Conservation (phyloP, 1,140 invertebrate species). For the Trigoniulus corallinus region DNA sequence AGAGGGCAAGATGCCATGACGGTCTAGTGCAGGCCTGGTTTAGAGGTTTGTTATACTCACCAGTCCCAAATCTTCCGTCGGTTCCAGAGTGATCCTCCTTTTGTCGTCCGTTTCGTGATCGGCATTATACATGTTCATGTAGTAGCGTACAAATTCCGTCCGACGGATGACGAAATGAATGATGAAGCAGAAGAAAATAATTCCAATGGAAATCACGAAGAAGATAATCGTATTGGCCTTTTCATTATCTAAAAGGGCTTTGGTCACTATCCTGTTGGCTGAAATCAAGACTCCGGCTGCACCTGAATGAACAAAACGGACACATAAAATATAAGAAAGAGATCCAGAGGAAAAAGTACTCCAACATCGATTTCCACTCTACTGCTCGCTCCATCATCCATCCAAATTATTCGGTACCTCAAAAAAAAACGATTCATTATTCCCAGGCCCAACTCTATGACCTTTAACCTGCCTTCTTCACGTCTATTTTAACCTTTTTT, state of each 20-base stretch:
- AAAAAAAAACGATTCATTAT: no score
- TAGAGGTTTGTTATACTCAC: no score
- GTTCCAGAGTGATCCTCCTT: constrained; percentile 46
- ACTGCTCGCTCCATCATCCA: no score
- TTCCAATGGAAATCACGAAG: constrained; percentile 55
- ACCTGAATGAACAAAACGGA: constrained; percentile 34
- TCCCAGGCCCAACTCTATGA: no score
- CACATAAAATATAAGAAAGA: no score
- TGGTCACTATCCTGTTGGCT: constrained; percentile 62
- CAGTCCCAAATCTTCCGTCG: constrained; percentile 58
- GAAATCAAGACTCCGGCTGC: constrained; percentile 72
- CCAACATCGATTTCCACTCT: no score
- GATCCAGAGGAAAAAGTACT: no score
- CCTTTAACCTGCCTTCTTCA: no score
- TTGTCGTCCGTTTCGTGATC: constrained; percentile 27
- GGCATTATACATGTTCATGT: constrained; percentile 52
- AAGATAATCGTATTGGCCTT: constrained; percentile 66
- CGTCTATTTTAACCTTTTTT: no score
- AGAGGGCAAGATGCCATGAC: no score
- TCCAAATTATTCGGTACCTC: no score
- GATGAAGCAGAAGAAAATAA: constrained; percentile 53
- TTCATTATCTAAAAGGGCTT: constrained; percentile 50
- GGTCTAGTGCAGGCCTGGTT: no score
- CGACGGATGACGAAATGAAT: constrained; percentile 55
- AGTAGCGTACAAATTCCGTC: constrained; percentile 66